A percentile compares a stretch with the other conserved stretches of the same genome.
Conservation (phyloP, 2,797 vertebrate species). For the Poecilia picta region DNA sequence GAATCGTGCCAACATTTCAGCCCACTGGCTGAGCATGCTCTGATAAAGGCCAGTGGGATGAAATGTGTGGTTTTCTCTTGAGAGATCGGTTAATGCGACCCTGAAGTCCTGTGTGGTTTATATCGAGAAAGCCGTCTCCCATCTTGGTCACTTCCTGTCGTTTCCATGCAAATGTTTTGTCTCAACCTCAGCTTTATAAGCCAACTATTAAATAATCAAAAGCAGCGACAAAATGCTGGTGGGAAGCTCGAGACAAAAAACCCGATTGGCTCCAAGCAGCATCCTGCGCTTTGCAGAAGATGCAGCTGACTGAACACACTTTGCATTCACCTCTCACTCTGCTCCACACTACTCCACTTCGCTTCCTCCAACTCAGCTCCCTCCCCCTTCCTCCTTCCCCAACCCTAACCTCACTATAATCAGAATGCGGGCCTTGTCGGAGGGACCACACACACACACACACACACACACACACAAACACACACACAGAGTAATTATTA, state of each 20-base stretch:
- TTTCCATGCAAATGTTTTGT: conserved; percentile 30
- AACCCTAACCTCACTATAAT: conserved; percentile 61
- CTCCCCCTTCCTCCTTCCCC: conserved; percentile 46
- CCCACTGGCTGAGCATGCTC: conserved; percentile 2
- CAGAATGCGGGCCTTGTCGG: conserved; percentile 70
- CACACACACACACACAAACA: too few relatives aligned
- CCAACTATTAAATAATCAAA: conserved; percentile 20
- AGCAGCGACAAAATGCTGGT: conserved; percentile 26
- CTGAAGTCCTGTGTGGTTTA: not conserved
- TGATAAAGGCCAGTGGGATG: conserved; percentile 1
- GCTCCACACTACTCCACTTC: conserved; percentile 55
- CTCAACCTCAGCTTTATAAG: conserved; percentile 5
- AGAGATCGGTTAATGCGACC: not conserved
- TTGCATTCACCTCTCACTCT: conserved; percentile 69
- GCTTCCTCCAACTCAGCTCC: conserved; percentile 43
- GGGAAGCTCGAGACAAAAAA: conserved; percentile 28
- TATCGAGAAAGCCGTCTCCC: not conserved
- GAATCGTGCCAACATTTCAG: not conserved
- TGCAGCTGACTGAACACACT: conserved; percentile 74
- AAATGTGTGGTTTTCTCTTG: conserved; percentile 9
- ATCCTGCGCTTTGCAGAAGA: conserved; percentile 70
- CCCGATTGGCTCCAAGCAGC: conserved; percentile 33
- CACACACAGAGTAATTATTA: conserved; percentile 73
- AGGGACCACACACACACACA: conserved; percentile 72
- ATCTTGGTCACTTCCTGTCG: conserved; percentile 7